phyloP scores from a whole-genome alignment of 2,797 vertebrate species.

The Psittacula echo region DNA sequence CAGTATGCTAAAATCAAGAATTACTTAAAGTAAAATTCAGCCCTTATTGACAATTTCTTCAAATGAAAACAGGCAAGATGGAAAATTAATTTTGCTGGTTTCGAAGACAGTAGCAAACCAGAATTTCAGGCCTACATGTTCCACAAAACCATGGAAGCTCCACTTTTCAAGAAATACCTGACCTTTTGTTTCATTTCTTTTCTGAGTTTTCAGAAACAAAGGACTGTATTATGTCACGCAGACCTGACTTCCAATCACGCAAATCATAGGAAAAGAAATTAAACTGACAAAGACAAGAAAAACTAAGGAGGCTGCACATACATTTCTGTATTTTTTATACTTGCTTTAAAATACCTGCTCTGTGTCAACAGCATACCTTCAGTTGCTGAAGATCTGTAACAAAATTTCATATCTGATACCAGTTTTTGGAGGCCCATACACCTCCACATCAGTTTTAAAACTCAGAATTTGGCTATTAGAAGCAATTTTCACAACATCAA shows the following conservation, averaged over 20 bases:
- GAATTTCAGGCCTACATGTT: background rate
- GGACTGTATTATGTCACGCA: background rate
- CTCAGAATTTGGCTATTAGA: background rate
- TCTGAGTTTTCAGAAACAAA: background rate
- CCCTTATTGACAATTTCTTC: background rate
- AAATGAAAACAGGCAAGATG: background rate
- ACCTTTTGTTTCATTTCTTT: background rate
- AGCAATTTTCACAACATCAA: background rate
- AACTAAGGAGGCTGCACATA: background rate
- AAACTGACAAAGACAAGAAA: background rate
- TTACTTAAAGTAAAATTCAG: fast-evolving
- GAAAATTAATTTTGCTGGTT: background rate
- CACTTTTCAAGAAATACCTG: background rate
- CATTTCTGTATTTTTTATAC: background rate
- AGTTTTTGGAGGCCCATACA: background rate
- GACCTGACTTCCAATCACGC: background rate
- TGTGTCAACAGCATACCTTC: background rate
- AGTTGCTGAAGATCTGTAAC: background rate
- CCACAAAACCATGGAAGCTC: background rate
- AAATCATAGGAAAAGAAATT: background rate
- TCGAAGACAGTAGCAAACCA: background rate
- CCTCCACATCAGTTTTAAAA: background rate
- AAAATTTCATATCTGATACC: background rate
- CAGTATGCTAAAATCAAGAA: background rate
- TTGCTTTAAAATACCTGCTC: background rate